Evolutionary conservation across 2,113 vertebrate species (phyloP), one percentile per base, ranked within the genome.

Genomic region (Peromyscus leucopus): DNA sequence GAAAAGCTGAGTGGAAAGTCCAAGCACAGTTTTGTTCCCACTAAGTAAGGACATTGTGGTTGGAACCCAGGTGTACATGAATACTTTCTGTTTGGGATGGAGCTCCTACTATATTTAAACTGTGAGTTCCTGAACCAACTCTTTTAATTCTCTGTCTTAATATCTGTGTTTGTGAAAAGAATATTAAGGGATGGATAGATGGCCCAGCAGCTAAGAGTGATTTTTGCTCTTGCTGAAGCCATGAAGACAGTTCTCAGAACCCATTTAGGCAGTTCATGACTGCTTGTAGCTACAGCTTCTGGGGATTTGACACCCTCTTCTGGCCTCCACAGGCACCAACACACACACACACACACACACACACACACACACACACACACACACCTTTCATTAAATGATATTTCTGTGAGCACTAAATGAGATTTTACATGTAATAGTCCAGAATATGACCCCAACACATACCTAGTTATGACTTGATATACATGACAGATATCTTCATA

Each of bases 341-440:
- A 46, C 39, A 55, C 31, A 80, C 78, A 36, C 28, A 82, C 48
- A 82, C 51, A 24, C 51, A 82, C 51, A 39, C 39, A 39, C 22
- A 22, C 39, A 22, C 17, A 72, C 36, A 72, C 71, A 72, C 71
- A 75, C 21, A 28, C 31, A 82, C 33, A 80, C 51, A 11, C 48
- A 11, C 78, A 36, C 82, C 51, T 71, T 4, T 7, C 67, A 39
- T 2, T 61, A 8, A 61, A 15, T 57, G 72, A 59, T 10, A 71
- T 57, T 90, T 90, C 13, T 96, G 16, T 93, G 46, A 96, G 61
- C 13, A 75, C 91, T 36, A 91, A 71, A 63, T 78, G 57, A 93
- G 13, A 31, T 89, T 7, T 33, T 89, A 12, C 7, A 22, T 59
- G 46, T 13, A 69, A 51, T 0, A 76, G 9, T 26, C 78, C 67